A percentile compares a stretch with the other conserved stretches of the same genome.
These are phyloP conservation scores for Eleutherodactylus coqui DNA, from an alignment of 2,797 vertebrate genomes.

Conservation along the genomic window DNA sequence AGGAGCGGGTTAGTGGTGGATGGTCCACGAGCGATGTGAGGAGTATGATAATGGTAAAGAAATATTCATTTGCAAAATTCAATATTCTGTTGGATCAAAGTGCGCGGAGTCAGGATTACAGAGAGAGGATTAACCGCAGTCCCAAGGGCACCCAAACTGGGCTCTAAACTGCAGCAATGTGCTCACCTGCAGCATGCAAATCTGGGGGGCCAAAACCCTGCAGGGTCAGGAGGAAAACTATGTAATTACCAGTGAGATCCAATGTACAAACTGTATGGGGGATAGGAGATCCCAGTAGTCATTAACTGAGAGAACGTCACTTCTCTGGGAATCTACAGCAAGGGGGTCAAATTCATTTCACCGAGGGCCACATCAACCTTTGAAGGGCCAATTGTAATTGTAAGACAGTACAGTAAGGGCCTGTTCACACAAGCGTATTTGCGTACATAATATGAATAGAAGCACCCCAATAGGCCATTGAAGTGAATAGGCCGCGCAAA, in stretches of 20 bases:
- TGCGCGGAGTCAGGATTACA: not conserved
- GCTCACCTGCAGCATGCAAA: not conserved
- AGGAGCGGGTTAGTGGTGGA: not conserved
- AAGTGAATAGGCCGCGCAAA: no score
- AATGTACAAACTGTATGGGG: not conserved
- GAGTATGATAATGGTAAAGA: constrained; percentile 42
- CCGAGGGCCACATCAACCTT: no score
- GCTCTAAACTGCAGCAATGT: not conserved
- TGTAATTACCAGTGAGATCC: not conserved
- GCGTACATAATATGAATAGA: no score
- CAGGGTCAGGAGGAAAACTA: not conserved
- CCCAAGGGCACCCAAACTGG: not conserved
- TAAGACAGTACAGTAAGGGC: no score
- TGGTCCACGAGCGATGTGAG: constrained; percentile 46
- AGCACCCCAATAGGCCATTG: no score
- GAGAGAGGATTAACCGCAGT: not conserved
- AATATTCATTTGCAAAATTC: constrained; percentile 47
- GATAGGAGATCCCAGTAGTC: not conserved
- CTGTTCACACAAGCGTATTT: no score
- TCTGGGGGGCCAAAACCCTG: not conserved
- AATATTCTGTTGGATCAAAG: constrained; percentile 44
- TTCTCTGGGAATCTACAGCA: not conserved
- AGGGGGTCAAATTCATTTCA: no score
- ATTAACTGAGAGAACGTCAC: not conserved
- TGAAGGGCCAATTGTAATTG: no score